Conservation (phyloP, 2,113 vertebrate species). For the Nothoprocta pentlandii region DNA sequence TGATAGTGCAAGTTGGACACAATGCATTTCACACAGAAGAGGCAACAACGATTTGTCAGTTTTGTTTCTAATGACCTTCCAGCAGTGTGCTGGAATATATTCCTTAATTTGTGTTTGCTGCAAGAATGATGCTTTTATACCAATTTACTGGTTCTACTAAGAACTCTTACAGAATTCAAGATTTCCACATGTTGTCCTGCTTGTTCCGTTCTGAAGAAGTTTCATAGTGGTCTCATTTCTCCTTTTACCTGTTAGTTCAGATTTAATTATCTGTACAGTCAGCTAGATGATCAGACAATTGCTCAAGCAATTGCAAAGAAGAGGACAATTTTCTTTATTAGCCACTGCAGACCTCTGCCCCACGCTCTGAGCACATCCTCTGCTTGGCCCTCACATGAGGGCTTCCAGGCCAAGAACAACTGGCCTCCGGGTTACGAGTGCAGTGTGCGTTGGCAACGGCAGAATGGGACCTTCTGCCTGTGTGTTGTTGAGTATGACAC, state of each 20-base stretch:
- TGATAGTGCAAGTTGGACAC: constrained; percentile 1
- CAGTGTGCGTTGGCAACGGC: neutral
- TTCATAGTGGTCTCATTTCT: constrained; percentile 40
- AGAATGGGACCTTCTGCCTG: neutral
- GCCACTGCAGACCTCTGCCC: neutral
- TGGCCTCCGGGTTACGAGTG: accelerated
- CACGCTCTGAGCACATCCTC: neutral
- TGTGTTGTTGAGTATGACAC: neutral
- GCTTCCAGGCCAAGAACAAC: neutral
- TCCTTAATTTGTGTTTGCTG: constrained; percentile 11
- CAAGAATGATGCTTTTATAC: neutral
- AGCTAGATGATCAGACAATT: neutral
- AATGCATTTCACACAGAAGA: neutral
- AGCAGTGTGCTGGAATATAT: neutral
- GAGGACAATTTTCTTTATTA: neutral
- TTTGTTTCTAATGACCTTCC: neutral
- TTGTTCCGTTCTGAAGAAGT: constrained; percentile 53
- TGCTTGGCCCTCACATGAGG: neutral
- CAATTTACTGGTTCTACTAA: constrained; percentile 35
- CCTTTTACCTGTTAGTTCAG: constrained; percentile 21
- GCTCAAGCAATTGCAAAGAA: neutral
- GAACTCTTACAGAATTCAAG: constrained; percentile 41
- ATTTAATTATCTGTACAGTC: neutral
- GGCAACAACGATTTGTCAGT: neutral
- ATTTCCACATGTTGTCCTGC: neutral